Percentiles rank a stretch among this genome's conserved stretches.
Conservation (phyloP, 2,888 invertebrate species). For the Empis livida region DNA sequence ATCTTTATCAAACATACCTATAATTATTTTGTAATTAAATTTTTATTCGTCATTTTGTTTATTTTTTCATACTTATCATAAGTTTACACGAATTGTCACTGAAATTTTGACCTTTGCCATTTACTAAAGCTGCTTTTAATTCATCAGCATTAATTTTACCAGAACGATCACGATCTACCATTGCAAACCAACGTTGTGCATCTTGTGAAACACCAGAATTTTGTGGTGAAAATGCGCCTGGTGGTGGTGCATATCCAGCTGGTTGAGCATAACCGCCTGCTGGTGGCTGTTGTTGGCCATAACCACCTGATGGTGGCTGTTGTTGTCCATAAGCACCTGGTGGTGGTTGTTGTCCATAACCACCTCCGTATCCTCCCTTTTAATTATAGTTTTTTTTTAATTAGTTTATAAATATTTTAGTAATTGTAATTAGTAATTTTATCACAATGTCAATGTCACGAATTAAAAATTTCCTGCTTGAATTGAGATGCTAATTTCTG, state of each 20-base stretch:
- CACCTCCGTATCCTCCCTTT: conserved; percentile 12
- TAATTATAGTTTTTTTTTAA: too few relatives aligned
- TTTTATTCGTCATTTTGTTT: neutral
- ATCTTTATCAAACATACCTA: conserved; percentile 82
- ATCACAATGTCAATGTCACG: too few relatives aligned
- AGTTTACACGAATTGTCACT: conserved; percentile 64
- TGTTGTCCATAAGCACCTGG: too few relatives aligned
- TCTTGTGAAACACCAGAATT: conserved; percentile 52
- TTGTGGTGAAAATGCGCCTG: conserved; percentile 31
- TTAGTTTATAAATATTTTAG: too few relatives aligned
- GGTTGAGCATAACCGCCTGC: conserved; percentile 15
- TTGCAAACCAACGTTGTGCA: conserved; percentile 69
- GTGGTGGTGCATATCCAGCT: conserved; percentile 9
- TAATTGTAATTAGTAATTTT: too few relatives aligned
- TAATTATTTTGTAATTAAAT: conserved; percentile 10
- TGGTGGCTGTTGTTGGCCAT: conserved; percentile 17
- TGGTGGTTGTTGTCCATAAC: conserved; percentile 13
- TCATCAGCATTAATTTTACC: conserved; percentile 68
- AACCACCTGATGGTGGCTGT: conserved; percentile 15
- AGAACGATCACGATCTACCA: conserved; percentile 72
- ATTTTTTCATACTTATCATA: conserved; percentile 50
- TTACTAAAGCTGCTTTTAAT: conserved; percentile 66
- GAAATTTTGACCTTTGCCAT: conserved; percentile 61
- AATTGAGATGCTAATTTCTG: too few relatives aligned
- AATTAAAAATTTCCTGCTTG: too few relatives aligned